phyloP scores from a whole-genome alignment of 2,113 vertebrate species.

The Capricornis sumatraensis region DNA sequence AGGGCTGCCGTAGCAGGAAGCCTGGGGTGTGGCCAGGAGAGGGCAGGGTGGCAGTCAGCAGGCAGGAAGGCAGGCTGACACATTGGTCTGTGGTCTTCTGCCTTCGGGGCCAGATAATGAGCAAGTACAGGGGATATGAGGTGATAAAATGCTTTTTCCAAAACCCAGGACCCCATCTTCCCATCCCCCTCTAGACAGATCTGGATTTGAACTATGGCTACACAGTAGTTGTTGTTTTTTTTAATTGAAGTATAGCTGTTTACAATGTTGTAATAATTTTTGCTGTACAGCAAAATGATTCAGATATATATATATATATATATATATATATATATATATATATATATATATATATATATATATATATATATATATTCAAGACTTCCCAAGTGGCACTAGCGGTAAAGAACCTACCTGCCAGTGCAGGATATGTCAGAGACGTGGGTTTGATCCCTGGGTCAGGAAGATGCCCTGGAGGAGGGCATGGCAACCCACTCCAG shows the following conservation, averaged over 20 bases:
- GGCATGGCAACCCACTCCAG: not conserved
- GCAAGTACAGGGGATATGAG: not conserved
- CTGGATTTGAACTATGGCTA: not conserved
- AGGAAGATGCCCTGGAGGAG: not conserved
- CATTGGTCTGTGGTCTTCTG: not conserved
- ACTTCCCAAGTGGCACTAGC: not conserved
- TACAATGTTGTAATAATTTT: not conserved
- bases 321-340: too few relatives aligned
- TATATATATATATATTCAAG: not conserved
- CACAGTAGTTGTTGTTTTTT: not conserved
- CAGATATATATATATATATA: not conserved
- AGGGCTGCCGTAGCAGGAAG: accelerated
- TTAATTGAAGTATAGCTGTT: not conserved
- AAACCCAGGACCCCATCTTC: accelerated
- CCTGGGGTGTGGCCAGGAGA: not conserved
- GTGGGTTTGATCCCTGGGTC: not conserved
- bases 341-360: too few relatives aligned
- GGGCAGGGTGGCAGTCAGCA: not conserved
- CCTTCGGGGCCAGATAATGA: not conserved
- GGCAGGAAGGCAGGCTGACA: not conserved
- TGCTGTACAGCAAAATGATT: not conserved
- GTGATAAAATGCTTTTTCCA: not conserved
- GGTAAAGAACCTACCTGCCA: not conserved
- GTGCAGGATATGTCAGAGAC: not conserved
- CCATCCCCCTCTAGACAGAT: not conserved